These are phyloP conservation scores for Amblyraja radiata DNA, from an alignment of 2,797 vertebrate species.

Conservation along the genomic window DNA sequence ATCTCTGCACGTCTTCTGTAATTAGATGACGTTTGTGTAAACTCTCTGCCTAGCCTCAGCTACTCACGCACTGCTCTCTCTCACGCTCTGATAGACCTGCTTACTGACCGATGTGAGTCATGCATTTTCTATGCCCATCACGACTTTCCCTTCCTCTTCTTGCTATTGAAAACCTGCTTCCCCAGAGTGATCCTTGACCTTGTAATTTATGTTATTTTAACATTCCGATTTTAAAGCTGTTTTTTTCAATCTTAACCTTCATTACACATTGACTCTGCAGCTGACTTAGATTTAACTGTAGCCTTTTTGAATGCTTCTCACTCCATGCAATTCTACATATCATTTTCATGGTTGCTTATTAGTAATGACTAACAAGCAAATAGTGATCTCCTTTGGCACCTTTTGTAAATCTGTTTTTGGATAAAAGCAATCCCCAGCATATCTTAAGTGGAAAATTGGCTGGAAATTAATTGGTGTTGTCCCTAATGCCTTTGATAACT, in stretches of 20 bases:
- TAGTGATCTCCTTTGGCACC: background rate
- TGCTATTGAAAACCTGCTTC: background rate
- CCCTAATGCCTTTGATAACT: background rate
- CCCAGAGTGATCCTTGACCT: too few species aligned
- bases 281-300: background rate
- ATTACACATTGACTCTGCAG: background rate
- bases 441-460: background rate
- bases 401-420: background rate
- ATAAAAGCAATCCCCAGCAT: background rate
- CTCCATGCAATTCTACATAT: background rate
- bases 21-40: background rate
- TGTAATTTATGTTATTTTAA: too few species aligned
- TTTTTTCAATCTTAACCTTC: conserved; percentile 3
- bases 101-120: conserved; percentile 14
- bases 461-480: background rate
- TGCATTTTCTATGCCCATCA: background rate
- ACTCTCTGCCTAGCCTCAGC: background rate
- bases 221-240: background rate
- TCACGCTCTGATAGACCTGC: background rate
- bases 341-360: background rate
- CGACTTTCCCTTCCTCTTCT: background rate
- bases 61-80: background rate
- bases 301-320: background rate
- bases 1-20: conserved; percentile 6
- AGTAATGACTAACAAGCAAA: background rate